phyloP scores from a whole-genome alignment of 92 coral and sea anemone genomes.

The Parazoanthus darwini region DNA sequence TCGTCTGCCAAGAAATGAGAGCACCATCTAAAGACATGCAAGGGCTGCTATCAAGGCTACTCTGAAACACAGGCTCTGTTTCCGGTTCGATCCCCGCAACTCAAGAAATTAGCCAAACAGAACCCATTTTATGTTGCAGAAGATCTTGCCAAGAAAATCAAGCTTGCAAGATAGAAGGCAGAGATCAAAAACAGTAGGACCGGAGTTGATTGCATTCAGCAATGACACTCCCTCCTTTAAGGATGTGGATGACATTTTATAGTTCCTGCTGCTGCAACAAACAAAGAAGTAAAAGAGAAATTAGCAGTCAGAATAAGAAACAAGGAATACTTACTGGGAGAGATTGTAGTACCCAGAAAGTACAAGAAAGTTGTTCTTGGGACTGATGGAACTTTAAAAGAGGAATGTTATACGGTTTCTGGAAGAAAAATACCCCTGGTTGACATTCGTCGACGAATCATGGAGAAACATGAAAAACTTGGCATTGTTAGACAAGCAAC shows the following conservation, averaged over 20 bases:
- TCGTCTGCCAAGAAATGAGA: slow-evolving; percentile 4
- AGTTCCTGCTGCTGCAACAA: slow-evolving; percentile 21
- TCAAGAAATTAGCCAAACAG: slow-evolving; percentile 1
- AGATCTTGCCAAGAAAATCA: slow-evolving; percentile 9
- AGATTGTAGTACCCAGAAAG: slow-evolving; percentile 10
- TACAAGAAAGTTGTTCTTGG: slow-evolving; percentile 34
- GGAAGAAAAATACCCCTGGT: slow-evolving; percentile 41
- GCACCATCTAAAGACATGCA: slow-evolving; percentile 15
- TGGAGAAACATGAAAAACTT: slow-evolving; percentile 25
- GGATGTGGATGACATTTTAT: not conserved
- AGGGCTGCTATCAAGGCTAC: slow-evolving; percentile 2
- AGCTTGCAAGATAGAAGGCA: not conserved
- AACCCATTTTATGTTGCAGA: slow-evolving; percentile 26
- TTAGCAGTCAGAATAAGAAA: slow-evolving; percentile 15
- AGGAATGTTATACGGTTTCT: slow-evolving; percentile 29
- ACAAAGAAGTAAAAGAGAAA: not conserved
- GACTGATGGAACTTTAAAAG: slow-evolving; percentile 16
- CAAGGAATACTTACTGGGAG: slow-evolving; percentile 22
- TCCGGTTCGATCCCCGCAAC: slow-evolving; percentile 9
- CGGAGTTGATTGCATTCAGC: too few species aligned
- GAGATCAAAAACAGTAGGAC: too few species aligned
- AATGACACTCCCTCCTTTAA: too few species aligned
- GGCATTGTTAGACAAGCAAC: slow-evolving; percentile 34
- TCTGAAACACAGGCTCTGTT: slow-evolving; percentile 30
- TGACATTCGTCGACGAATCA: slow-evolving; percentile 13